These are phyloP conservation scores for Carpatolechia fugitivella DNA, from an alignment of 2,888 invertebrate species.

Conservation along the genomic window DNA sequence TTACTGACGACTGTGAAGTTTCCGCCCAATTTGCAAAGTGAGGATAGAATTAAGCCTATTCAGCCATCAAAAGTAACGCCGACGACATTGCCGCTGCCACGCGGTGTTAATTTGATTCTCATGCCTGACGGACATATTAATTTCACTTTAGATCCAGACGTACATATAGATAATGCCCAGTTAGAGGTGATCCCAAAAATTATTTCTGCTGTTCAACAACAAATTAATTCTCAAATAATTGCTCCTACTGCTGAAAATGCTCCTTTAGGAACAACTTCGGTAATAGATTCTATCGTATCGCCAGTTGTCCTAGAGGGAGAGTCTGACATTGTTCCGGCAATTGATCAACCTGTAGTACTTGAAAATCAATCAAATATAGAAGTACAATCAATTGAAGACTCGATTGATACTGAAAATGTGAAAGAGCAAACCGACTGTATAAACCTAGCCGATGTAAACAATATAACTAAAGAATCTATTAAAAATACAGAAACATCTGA, in stretches of 20 bases:
- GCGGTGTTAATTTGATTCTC: slow-evolving; percentile 39
- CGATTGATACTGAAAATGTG: neutral
- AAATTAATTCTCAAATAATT: slow-evolving; percentile 25
- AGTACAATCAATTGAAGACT: neutral
- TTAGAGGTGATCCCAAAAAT: slow-evolving; percentile 35
- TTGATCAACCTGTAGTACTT: neutral
- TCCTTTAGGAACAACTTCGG: neutral
- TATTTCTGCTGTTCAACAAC: slow-evolving; percentile 37
- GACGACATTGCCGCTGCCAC: slow-evolving; percentile 30
- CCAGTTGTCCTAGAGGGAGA: neutral
- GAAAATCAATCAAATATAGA: neutral
- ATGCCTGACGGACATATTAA: slow-evolving; percentile 37
- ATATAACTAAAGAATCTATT: neutral
- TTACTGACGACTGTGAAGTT: slow-evolving; percentile 53
- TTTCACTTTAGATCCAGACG: slow-evolving; percentile 32
- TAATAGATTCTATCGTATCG: neutral
- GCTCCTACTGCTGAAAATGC: neutral
- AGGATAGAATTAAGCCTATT: neutral
- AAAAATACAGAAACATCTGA: neutral
- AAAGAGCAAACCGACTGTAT: neutral
- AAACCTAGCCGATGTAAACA: neutral
- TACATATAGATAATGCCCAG: slow-evolving; percentile 29
- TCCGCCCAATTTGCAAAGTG: slow-evolving; percentile 15
- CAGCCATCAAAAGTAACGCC: slow-evolving; percentile 11
- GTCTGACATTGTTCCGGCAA: neutral